Percentiles rank a stretch among this genome's conserved stretches.
These are phyloP conservation scores for Varanus komodoensis DNA, from an alignment of 2,113 vertebrate species.

Conservation along the genomic window DNA sequence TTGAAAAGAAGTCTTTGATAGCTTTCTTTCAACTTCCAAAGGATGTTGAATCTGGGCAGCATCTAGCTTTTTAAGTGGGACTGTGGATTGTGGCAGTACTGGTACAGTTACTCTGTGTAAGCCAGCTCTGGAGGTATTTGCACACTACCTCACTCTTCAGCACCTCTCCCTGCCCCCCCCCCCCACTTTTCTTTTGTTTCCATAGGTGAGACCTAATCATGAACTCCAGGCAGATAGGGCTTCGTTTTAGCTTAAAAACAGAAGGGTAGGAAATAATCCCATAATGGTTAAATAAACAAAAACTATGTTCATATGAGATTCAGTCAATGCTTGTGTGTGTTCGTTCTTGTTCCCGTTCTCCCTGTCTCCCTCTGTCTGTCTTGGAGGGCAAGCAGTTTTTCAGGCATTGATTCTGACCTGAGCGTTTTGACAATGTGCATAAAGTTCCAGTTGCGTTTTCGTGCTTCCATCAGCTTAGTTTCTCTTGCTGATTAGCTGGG, in stretches of 20 bases:
- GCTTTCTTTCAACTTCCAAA: constrained; percentile 32
- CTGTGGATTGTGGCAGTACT: constrained; percentile 27
- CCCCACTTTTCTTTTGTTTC: constrained; percentile 5
- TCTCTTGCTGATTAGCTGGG: neutral
- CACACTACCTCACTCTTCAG: neutral
- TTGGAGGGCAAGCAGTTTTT: neutral
- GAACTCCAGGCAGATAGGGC: neutral
- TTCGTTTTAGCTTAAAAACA: neutral
- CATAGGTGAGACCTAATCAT: constrained; percentile 2
- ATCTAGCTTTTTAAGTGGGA: constrained; percentile 25
- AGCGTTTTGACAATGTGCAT: neutral
- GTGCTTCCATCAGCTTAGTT: neutral
- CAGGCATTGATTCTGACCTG: neutral
- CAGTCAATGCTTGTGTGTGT: neutral
- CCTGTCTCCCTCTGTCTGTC: neutral
- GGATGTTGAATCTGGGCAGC: constrained; percentile 11
- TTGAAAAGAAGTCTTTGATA: constrained; percentile 31
- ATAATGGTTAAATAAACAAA: neutral
- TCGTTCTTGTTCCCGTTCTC: no score
- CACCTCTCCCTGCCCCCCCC: neutral
- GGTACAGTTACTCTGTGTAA: neutral
- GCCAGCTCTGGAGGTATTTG: constrained; percentile 27
- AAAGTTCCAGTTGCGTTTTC: neutral
- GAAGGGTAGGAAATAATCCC: neutral
- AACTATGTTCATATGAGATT: neutral